A percentile compares a stretch with the other conserved stretches of the same genome.
Conservation (phyloP, 2,113 vertebrate genomes). For the Verasper variegatus region DNA sequence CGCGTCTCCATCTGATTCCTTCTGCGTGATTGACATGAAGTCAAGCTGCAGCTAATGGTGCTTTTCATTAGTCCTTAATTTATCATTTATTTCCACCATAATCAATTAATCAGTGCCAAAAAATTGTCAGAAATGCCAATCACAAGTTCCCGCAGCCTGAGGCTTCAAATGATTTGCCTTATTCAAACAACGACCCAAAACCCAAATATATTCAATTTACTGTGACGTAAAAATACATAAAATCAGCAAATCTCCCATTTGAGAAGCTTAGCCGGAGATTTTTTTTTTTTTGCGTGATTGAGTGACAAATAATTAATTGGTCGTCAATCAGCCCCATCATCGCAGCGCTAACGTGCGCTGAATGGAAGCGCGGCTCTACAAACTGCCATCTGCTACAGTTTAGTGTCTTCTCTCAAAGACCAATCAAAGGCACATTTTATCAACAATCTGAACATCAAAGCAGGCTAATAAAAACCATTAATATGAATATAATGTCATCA, state of each 20-base stretch:
- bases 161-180: not conserved
- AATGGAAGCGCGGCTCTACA: constrained; percentile 14
- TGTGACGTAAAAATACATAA: not conserved
- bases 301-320: constrained; percentile 15
- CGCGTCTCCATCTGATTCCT: not conserved
- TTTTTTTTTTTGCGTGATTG: not conserved
- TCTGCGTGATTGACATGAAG: not conserved
- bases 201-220: not conserved
- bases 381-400: constrained; percentile 46
- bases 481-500: constrained; percentile 54
- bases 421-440: constrained; percentile 61
- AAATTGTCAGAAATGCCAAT: not conserved
- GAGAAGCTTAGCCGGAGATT: not conserved
- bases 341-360: constrained; percentile 1
- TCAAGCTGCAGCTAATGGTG: not conserved
- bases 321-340: constrained; percentile 22
- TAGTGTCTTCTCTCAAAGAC: constrained; percentile 35
- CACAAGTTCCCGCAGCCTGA: not conserved
- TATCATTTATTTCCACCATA: not conserved
- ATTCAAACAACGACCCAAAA: not conserved
- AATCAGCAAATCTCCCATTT: not conserved
- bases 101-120: not conserved
- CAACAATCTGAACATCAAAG: constrained; percentile 60
- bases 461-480: constrained; percentile 51
- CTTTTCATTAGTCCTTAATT: constrained; percentile 7